phyloP scores from a whole-genome alignment of 2,888 invertebrate species.

The Perithous albicinctus region DNA sequence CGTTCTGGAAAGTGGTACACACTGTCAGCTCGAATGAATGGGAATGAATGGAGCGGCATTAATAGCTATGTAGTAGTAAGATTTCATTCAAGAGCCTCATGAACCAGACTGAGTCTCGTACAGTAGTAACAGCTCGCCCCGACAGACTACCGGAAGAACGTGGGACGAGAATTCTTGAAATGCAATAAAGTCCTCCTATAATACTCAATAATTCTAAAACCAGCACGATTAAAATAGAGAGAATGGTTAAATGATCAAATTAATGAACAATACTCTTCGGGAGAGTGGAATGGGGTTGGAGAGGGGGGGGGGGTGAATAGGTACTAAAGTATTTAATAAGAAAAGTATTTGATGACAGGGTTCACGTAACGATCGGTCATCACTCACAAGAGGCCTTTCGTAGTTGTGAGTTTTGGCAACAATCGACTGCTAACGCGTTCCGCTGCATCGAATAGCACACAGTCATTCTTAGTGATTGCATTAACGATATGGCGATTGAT shows the following conservation, averaged over 20 bases:
- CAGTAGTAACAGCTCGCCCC: background rate
- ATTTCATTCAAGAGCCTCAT: slow-evolving; percentile 55
- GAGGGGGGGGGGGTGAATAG: background rate
- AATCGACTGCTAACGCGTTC: slow-evolving; percentile 42
- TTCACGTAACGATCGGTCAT: slow-evolving; percentile 45
- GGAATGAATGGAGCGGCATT: slow-evolving; percentile 30
- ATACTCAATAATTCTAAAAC: too few species aligned
- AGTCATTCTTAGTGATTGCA: slow-evolving; percentile 67
- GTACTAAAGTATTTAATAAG: background rate
- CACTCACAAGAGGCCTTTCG: background rate
- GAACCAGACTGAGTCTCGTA: slow-evolving; percentile 30
- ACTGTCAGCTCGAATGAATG: slow-evolving; percentile 4
- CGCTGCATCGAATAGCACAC: slow-evolving; percentile 19
- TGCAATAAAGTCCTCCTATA: slow-evolving; percentile 1
- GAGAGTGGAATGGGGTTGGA: too few species aligned
- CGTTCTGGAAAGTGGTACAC: slow-evolving; percentile 29
- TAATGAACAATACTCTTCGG: too few species aligned
- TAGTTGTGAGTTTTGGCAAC: slow-evolving; percentile 50
- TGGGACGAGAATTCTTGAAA: slow-evolving; percentile 19
- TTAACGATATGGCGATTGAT: slow-evolving; percentile 67
- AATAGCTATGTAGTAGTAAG: slow-evolving; percentile 4
- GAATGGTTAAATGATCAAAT: too few species aligned
- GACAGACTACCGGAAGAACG: slow-evolving; percentile 3
- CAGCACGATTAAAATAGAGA: too few species aligned
- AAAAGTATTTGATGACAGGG: slow-evolving; percentile 19